Evolutionary conservation across 2,797 vertebrate genomes (phyloP).

Genomic region (Acropternis orthonyx): DNA sequence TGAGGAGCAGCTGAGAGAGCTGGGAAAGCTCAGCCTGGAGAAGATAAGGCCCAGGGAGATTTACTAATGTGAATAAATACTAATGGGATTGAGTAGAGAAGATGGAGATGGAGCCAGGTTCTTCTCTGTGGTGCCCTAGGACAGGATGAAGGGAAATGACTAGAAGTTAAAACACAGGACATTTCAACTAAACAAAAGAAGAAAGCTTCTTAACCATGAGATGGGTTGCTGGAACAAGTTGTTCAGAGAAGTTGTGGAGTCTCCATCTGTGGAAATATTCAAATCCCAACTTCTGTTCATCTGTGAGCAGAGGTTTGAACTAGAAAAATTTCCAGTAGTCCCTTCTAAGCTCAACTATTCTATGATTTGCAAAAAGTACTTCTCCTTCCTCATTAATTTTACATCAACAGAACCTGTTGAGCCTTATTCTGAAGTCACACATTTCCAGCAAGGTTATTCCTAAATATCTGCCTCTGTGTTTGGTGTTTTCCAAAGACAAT

Average conservation of each 20-base stretch:
- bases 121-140: not conserved
- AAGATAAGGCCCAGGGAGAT: not conserved
- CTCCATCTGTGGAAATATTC: not conserved
- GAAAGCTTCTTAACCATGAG: not conserved
- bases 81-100: not conserved
- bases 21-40: not conserved
- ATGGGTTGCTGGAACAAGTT: not conserved
- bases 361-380: not conserved
- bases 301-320: not conserved
- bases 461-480: not conserved
- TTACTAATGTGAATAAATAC: not conserved
- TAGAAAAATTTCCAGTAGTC: not conserved
- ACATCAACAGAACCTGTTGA: not conserved
- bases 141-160: not conserved
- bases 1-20: not conserved
- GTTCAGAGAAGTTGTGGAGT: not conserved
- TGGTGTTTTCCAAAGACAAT: not conserved
- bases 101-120: not conserved
- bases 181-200: not conserved
- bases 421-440: not conserved
- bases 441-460: not conserved
- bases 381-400: not conserved
- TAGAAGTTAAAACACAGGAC: not conserved
- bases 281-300: not conserved
- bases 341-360: not conserved